A percentile compares a stretch with the other conserved stretches of the same genome.
Conservation (phyloP, 2,797 vertebrate species). For the Synaphobranchus kaupii region DNA sequence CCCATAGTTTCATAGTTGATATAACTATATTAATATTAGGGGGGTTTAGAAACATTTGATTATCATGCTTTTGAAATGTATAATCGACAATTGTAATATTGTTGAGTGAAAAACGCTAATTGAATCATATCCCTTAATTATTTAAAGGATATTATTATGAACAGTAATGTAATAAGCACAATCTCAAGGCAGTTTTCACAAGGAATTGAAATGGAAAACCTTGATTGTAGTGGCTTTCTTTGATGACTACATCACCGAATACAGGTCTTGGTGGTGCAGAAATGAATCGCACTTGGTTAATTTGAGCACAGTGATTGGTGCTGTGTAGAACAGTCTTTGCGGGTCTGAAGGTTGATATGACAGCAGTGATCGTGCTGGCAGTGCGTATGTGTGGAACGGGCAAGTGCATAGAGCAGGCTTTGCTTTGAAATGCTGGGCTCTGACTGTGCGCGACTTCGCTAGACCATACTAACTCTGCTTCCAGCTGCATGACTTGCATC, state of each 20-base stretch:
- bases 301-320: neutral
- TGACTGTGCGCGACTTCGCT: neutral
- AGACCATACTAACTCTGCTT: neutral
- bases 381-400: neutral
- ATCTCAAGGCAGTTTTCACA: neutral
- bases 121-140: neutral
- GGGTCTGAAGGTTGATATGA: neutral
- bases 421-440: neutral
- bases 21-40: neutral
- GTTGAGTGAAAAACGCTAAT: neutral
- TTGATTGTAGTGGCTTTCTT: neutral
- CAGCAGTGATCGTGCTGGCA: neutral
- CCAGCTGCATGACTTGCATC: neutral
- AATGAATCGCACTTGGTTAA: neutral
- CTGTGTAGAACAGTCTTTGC: neutral
- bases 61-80: neutral
- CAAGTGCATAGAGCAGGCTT: neutral
- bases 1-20: neutral
- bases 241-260: neutral
- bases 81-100: neutral
- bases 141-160: neutral
- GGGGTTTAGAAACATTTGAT: neutral
- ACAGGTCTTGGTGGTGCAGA: neutral
- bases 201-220: neutral
- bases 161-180: neutral